phyloP scores from a whole-genome alignment of 2,113 vertebrate species.

The Mobula birostris region DNA sequence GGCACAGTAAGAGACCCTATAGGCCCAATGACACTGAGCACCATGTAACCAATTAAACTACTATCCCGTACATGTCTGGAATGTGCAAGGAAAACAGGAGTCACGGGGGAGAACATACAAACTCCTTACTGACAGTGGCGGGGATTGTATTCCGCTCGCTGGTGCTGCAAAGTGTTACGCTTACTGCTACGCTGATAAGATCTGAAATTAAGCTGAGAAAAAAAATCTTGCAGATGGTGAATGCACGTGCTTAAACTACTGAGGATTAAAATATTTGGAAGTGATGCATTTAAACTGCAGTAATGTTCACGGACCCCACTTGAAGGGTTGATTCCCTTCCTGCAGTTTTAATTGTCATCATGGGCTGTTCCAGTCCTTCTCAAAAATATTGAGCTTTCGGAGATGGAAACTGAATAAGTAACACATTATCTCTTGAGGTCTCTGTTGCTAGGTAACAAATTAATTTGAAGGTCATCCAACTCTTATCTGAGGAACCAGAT shows the following conservation, averaged over 20 bases:
- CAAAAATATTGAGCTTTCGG: not conserved
- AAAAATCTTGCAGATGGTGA: not conserved
- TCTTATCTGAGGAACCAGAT: not conserved
- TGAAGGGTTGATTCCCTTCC: constrained; percentile 7
- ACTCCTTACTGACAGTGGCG: no score
- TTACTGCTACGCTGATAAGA: no score
- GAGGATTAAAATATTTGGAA: not conserved
- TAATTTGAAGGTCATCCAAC: constrained; percentile 23
- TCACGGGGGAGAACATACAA: no score
- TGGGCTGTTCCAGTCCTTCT: constrained; percentile 2
- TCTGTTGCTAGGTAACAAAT: constrained; percentile 8
- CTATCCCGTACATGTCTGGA: no score
- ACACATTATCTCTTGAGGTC: not conserved
- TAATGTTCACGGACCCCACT: constrained; percentile 5
- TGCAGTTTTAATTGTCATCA: not conserved
- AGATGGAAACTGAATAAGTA: not conserved
- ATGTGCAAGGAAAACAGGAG: no score
- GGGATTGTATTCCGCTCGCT: no score
- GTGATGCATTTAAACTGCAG: constrained; percentile 3
- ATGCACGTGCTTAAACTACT: not conserved
- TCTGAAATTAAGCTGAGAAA: not conserved
- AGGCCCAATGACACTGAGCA: no score
- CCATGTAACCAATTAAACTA: no score
- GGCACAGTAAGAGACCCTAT: no score
- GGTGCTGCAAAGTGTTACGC: no score